These are phyloP conservation scores for Mechanitis messenoides DNA, from an alignment of 2,888 invertebrate genomes.

Conservation along the genomic window DNA sequence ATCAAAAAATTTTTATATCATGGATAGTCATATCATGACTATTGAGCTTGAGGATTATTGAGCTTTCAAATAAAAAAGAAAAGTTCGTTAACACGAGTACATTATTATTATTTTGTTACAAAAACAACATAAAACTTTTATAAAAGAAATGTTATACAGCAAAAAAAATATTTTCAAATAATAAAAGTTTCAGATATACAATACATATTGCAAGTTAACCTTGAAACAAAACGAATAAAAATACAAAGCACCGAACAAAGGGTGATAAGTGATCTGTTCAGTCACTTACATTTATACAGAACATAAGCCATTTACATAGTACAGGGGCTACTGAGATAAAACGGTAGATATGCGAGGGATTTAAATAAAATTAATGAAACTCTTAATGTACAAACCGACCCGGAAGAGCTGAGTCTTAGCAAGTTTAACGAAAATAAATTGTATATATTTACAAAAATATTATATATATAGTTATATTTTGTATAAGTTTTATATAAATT, in stretches of 20 bases:
- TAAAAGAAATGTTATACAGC: too few species aligned
- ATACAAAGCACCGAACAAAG: conserved; percentile 34
- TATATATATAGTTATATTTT: not conserved
- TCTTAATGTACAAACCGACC: conserved; percentile 48
- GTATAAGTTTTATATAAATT: not conserved
- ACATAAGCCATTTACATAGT: conserved; percentile 60
- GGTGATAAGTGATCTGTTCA: conserved; percentile 41
- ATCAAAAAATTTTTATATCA: too few species aligned
- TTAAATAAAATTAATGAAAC: conserved; percentile 59
- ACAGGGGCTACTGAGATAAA: conserved; percentile 51
- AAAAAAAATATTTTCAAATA: too few species aligned
- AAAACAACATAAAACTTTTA: too few species aligned
- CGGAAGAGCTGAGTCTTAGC: conserved; percentile 36
- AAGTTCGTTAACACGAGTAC: too few species aligned
- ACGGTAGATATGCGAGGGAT: conserved; percentile 52
- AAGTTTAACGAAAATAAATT: not conserved
- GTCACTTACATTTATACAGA: conserved; percentile 50
- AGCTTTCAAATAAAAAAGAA: too few species aligned
- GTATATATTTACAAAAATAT: not conserved
- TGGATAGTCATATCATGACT: too few species aligned
- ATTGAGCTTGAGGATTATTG: too few species aligned
- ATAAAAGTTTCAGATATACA: not conserved
- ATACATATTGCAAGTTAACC: conserved; percentile 21
- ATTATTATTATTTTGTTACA: too few species aligned
- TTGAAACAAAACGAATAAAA: conserved; percentile 34